Conservation (phyloP, 2,888 invertebrate genomes). For the Biston stratarius region DNA sequence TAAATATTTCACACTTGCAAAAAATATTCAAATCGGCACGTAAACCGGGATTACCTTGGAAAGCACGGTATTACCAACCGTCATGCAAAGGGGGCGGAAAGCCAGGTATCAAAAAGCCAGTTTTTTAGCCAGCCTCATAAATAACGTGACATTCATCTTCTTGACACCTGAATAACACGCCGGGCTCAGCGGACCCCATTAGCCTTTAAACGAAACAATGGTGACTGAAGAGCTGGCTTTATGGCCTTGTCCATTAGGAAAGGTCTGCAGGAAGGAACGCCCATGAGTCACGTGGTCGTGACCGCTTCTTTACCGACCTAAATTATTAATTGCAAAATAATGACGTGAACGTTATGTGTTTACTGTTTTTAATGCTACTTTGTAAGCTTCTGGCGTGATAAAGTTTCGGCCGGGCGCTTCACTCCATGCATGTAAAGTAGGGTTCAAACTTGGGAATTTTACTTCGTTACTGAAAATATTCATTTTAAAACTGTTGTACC, state of each 20-base stretch:
- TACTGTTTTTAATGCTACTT: conserved; percentile 31
- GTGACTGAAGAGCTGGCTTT: conserved; percentile 59
- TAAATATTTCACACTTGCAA: conserved; percentile 51
- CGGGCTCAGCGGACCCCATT: conserved; percentile 70
- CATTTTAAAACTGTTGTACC: conserved; percentile 32
- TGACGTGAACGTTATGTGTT: conserved; percentile 29
- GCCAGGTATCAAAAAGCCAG: conserved; percentile 60
- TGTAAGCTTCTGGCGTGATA: conserved; percentile 33
- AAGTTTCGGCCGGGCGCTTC: conserved; percentile 32
- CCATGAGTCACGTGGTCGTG: conserved; percentile 42
- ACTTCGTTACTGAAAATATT: conserved; percentile 33
- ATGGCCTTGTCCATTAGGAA: conserved; percentile 67
- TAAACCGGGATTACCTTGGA: conserved; percentile 56
- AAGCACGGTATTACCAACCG: conserved; percentile 53
- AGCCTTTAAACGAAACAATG: conserved; percentile 80
- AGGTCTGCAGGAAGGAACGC: conserved; percentile 54
- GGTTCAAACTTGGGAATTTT: conserved; percentile 33
- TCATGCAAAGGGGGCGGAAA: conserved; percentile 53
- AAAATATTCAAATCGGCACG: conserved; percentile 55
- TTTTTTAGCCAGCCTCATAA: conserved; percentile 72
- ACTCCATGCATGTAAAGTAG: conserved; percentile 39
- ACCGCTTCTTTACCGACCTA: conserved; percentile 30
- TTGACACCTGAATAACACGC: conserved; percentile 80
- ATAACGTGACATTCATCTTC: conserved; percentile 81
- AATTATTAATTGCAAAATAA: conserved; percentile 33